Conservation (phyloP, 2,888 invertebrate genomes). For the Aphodius granarius region DNA sequence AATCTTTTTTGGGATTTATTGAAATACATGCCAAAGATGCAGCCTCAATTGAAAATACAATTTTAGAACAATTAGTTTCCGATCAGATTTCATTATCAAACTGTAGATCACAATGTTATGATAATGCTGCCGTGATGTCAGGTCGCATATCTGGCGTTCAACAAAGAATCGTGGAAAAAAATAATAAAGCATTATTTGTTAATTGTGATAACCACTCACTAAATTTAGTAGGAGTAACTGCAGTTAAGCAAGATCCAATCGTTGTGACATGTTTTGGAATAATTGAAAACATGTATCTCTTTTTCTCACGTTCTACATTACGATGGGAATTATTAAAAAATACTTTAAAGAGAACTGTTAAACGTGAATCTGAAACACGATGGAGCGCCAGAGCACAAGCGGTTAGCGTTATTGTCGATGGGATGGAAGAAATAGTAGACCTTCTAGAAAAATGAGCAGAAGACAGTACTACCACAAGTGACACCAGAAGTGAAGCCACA, state of each 20-base stretch:
- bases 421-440: slow-evolving; percentile 14
- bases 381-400: slow-evolving; percentile 32
- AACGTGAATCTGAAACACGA: slow-evolving; percentile 35
- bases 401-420: slow-evolving; percentile 29
- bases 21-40: slow-evolving; percentile 34
- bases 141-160: slow-evolving; percentile 28
- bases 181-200: slow-evolving; percentile 24
- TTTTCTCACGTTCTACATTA: slow-evolving; percentile 30
- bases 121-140: slow-evolving; percentile 25
- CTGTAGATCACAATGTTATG: slow-evolving; percentile 33
- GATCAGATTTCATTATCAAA: slow-evolving; percentile 15
- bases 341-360: slow-evolving; percentile 29
- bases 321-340: slow-evolving; percentile 28
- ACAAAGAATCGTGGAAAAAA: slow-evolving; percentile 28
- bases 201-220: slow-evolving; percentile 31
- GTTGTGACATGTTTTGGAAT: slow-evolving; percentile 31
- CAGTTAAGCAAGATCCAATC: slow-evolving; percentile 29
- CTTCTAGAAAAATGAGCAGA: slow-evolving; percentile 26
- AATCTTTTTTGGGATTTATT: slow-evolving; percentile 36
- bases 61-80: slow-evolving; percentile 25
- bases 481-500: slow-evolving; percentile 27
- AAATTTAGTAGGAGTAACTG: slow-evolving; percentile 31
- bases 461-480: slow-evolving; percentile 21
- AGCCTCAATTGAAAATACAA: slow-evolving; percentile 29
- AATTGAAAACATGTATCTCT: slow-evolving; percentile 29